Base-by-base conservation (phyloP, 2,797 vertebrate species). In the Malurus splendens region DNA sequence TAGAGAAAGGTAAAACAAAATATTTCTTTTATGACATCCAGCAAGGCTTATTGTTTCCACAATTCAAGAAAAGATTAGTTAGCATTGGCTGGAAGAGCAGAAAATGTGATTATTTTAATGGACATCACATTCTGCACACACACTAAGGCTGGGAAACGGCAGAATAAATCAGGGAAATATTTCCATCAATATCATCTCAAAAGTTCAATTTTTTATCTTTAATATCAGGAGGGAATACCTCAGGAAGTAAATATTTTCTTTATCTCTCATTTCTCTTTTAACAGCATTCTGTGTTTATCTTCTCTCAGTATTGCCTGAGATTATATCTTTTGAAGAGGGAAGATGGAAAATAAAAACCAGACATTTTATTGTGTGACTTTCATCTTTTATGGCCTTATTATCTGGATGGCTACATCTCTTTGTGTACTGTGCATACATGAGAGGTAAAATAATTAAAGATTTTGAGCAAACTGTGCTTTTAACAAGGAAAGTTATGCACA, bases 371-470 rank as follows among this genome's bases (percentile, higher is more conserved):
- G 82, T 79, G 77, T 66, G 48, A 65, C 18, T 76, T 94, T 91
- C 24, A 55, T 75, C 41, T 80, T 94, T 92, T 93, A 57, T 83
- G 72, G 44, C 38, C 54, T 82, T 86, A 66, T 83, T 68, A 65
- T 86, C 32, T 80, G 52, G 10, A 64, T 66, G 88, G 84, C 51
- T 93, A 65, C 86, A 87, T 90, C 86, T 89, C 27, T 66, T 39
- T 41, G 65, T 28, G 48, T 10, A 39, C 50, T 59, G 24, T 82
- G n/a, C 20, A 16, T 36, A 14, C 59, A 61, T 4, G 30, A 82
- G 42, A 72, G 30, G 27, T 38, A 48, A 77, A 80, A 9, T 80
- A 94, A 91, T 94, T 94, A 94, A 74, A 74, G 68, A 23, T 67
- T 74, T 78, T 90, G 25, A 85, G 33, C 33, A 90, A 85, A 75